A percentile compares a stretch with the other conserved stretches of the same genome.
These are phyloP conservation scores for Microtus richardsoni DNA, from an alignment of 2,113 vertebrate species.

Conservation along the genomic window DNA sequence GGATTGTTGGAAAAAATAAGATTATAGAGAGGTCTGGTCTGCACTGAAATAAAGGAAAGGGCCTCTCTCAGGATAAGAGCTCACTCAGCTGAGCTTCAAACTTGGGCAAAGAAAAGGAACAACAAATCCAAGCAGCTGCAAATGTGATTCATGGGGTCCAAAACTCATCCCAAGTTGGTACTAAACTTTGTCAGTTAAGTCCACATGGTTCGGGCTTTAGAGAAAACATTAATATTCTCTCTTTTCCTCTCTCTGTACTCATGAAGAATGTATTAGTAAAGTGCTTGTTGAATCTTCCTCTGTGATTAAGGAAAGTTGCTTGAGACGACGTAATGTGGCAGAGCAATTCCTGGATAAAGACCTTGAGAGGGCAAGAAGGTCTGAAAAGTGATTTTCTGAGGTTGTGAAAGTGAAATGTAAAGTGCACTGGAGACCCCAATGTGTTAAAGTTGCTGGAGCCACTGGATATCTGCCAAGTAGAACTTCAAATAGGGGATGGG, in stretches of 20 bases:
- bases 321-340: not conserved
- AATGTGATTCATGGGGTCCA: not conserved
- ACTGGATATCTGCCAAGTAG: not conserved
- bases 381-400: not conserved
- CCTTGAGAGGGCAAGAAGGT: not conserved
- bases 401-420: not conserved
- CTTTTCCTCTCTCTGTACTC: no score
- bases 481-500: not conserved
- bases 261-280: not conserved
- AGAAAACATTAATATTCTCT: no score
- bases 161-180: not conserved
- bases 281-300: not conserved
- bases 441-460: not conserved
- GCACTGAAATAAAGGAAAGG: not conserved
- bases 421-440: not conserved
- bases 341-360: not conserved
- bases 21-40: not conserved
- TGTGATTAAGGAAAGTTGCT: not conserved
- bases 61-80: not conserved
- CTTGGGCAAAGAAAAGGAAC: not conserved
- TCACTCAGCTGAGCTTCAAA: not conserved
- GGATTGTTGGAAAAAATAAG: not conserved
- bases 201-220: not conserved
- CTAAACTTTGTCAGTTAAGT: not conserved
- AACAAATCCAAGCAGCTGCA: not conserved